Base-by-base conservation (phyloP, 2,113 vertebrate genomes). In the Mesembrinibis cayennensis region DNA sequence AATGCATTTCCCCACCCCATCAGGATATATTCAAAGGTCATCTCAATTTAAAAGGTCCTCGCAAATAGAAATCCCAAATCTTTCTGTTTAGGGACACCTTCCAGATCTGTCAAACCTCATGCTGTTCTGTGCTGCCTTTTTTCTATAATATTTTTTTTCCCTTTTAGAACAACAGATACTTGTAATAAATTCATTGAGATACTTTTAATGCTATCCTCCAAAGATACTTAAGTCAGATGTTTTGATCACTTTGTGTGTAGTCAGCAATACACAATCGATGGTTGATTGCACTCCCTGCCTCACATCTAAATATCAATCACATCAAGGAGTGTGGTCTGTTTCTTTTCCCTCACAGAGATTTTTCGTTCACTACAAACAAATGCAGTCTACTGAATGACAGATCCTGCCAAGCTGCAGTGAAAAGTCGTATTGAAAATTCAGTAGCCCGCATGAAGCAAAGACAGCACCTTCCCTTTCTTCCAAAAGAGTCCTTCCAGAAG, bases 111-210 rank as follows among this genome's bases (percentile, higher is more conserved):
- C 49, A 49, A 87, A 30, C 9, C 40, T 66, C 47, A 27, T 6
- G 2, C n/a, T 49, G 6, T 2, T 40, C 1, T 50, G 23, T 36
- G 16, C 34, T 77, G 58, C 7, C 4, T 36, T 73, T 67, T 87
- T 34, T 23, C n/a, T 38, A 1, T 9, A 15, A 72, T 13, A 4
- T 45, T 21, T 11, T 2, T 49, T 45, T 8, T 4, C 4, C 9
- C 18, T 49, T 50, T 53, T 22, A 15, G 20, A 87, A 11, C 16
- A 70, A 14, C 8, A 61, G 26, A 19, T 66, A 36, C 6, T 55
- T 50, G 34, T 45, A 26, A 27, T 34, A 52, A 76, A 47, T 72
- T 47, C 21, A 23, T 16, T 25, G n/a, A 82, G 23, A 7, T 67
- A 25, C 26, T 81, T 72, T 25, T 22, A n/a, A n/a, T 7, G 32